A percentile compares a stretch with the other conserved stretches of the same genome.
These are phyloP conservation scores for Acanthococcus lagerstroemiae DNA, from an alignment of 2,888 invertebrate species.

Conservation along the genomic window DNA sequence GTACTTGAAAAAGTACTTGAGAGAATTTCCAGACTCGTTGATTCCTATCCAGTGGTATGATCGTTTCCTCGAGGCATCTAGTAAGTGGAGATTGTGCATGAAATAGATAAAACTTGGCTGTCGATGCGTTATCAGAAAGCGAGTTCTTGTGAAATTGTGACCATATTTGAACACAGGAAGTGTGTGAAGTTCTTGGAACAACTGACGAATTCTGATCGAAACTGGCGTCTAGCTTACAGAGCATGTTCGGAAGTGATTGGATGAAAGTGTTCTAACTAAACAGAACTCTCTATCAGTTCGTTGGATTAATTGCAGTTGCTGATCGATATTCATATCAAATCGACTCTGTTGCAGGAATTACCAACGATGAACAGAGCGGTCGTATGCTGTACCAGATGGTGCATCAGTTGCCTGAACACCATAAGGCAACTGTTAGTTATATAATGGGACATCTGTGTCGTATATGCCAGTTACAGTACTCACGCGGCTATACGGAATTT, in stretches of 20 bases:
- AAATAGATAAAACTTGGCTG: background rate
- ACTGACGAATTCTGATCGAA: too few relatives aligned
- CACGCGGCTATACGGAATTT: constrained; percentile 53
- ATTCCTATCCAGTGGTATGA: constrained; percentile 66
- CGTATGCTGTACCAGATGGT: constrained; percentile 47
- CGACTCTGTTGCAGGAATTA: constrained; percentile 40
- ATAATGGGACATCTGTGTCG: constrained; percentile 61
- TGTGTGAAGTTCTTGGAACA: too few relatives aligned
- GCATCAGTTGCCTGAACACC: constrained; percentile 53
- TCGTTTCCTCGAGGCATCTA: constrained; percentile 52
- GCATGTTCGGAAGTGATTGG: too few relatives aligned
- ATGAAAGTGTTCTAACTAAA: too few relatives aligned
- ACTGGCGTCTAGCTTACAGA: too few relatives aligned
- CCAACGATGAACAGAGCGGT: constrained; percentile 50
- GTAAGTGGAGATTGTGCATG: constrained; percentile 39
- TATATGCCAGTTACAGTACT: constrained; percentile 57
- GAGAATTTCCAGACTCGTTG: constrained; percentile 64
- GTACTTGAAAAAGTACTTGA: constrained; percentile 58
- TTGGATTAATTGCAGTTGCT: background rate
- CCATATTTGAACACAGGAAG: too few relatives aligned
- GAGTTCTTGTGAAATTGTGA: too few relatives aligned
- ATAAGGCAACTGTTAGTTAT: constrained; percentile 52
- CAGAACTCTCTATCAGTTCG: background rate
- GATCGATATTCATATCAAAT: background rate
- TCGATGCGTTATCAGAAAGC: background rate